A percentile compares a stretch with the other conserved stretches of the same genome.
phyloP scores from a whole-genome alignment of 2,113 vertebrate species.

The Burhinus bistriatus region DNA sequence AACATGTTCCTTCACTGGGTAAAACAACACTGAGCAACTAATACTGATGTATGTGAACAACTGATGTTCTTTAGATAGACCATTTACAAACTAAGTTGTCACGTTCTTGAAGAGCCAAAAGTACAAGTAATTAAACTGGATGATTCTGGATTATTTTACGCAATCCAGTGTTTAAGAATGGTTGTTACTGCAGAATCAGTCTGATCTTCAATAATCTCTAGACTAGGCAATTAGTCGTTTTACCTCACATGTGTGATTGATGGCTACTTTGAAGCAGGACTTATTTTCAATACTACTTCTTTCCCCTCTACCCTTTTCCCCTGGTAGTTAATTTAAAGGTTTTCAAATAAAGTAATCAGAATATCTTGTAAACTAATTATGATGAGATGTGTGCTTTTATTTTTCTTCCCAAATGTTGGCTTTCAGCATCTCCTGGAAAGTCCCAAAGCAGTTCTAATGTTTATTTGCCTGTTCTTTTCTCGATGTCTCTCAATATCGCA shows the following conservation, averaged over 20 bases:
- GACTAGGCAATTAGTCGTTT: neutral
- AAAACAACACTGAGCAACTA: neutral
- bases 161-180: constrained; percentile 31
- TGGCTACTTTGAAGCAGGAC: neutral
- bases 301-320: neutral
- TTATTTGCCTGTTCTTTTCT: neutral
- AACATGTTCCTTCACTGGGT: neutral
- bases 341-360: neutral
- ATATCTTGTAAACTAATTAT: neutral
- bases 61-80: neutral
- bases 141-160: neutral
- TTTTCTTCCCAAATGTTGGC: neutral
- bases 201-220: constrained; percentile 32
- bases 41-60: neutral
- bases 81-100: neutral
- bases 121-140: constrained; percentile 12
- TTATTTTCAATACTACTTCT: neutral
- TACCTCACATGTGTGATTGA: neutral
- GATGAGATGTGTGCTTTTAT: neutral
- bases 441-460: neutral
- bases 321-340: neutral
- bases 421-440: neutral
- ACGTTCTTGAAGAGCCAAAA: neutral
- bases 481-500: neutral
- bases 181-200: neutral